Base-by-base conservation (phyloP, 2,113 vertebrate species). In the Cebus imitator region DNA sequence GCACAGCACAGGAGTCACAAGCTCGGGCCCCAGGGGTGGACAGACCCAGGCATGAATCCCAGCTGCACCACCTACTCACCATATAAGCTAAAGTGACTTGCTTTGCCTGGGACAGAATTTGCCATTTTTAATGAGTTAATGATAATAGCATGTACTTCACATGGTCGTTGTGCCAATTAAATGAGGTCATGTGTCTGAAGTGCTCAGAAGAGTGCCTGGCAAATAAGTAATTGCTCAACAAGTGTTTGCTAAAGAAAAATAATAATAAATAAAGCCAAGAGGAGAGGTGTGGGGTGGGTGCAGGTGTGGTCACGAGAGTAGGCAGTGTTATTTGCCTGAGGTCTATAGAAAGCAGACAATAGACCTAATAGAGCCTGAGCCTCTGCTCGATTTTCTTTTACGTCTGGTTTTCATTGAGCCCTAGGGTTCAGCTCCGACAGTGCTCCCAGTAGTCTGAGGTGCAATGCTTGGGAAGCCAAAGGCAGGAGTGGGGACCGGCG, bases 391-490 rank as follows among this genome's bases (percentile, higher is more conserved):
- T 84, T 86, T 92, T 94, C 55, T 58, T 95, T 84, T 76, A 17
- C 57, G 90, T 50, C 78, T 8, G 3, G 43, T 82, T 95, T 90
- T 76, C 66, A 80, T 18, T 10, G 45, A 73, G 58, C 43, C 70
- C 80, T 43, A 12, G 76, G 73, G 40, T 27, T 81, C 81, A 43
- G 90, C 90, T 81, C 68, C 18, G 76, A 86, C 0, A 0, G 50
- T 94, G 64, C 58, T 95, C 82, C 86, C 9, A 40, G 5, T 11
- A 58, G 75, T 58, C 79, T 89, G 73, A 61, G 89, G 83, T n/a
- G 0, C 40, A 70, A 93, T 85, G 86, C 50, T 85, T 96, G 75
- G 73, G 82, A 94, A 90, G 91, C 90, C 90, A 92, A 83, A 95
- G 76, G 87, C 87, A 80, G 21, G 68, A 95, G 68, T 57, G 20